Conservation (phyloP, 2,888 invertebrate species). For the Zaprionus obscuricornis region DNA sequence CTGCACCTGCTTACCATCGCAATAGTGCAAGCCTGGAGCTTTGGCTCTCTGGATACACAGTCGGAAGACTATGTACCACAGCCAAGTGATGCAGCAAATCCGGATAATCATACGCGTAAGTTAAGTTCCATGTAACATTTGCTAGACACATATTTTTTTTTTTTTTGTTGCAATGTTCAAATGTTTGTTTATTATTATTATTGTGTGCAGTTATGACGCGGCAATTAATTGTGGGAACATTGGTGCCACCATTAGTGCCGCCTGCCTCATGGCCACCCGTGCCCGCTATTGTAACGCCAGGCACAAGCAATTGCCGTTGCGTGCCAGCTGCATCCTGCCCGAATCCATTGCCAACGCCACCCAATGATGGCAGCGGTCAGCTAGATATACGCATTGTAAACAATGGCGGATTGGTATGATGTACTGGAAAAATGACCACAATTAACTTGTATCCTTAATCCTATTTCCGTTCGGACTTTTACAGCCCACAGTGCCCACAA, state of each 20-base stretch:
- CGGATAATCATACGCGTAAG: constrained; percentile 59
- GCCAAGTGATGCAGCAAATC: constrained; percentile 48
- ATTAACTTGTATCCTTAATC: too few species aligned
- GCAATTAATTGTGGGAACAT: constrained; percentile 70
- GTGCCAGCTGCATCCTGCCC: constrained; percentile 81
- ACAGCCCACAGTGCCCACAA: constrained; percentile 46
- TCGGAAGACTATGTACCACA: constrained; percentile 33
- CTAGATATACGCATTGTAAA: constrained; percentile 87
- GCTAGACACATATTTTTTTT: background rate
- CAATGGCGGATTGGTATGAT: constrained; percentile 83
- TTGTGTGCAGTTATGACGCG: constrained; percentile 64
- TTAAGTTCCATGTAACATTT: background rate
- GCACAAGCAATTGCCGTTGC: constrained; percentile 77
- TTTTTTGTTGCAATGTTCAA: background rate
- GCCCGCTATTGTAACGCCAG: constrained; percentile 52
- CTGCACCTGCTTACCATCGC: constrained; percentile 31
- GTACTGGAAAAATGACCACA: background rate
- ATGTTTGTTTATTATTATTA: background rate
- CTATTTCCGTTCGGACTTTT: too few species aligned
- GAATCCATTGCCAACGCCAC: constrained; percentile 62
- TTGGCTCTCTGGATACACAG: constrained; percentile 33
- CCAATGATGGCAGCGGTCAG: constrained; percentile 85
- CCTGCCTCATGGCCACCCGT: constrained; percentile 49
- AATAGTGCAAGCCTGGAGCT: constrained; percentile 46
- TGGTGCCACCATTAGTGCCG: constrained; percentile 52